Evolutionary conservation across 1,140 invertebrate genomes (phyloP).

Genomic region (Trypoxylus dichotomus): DNA sequence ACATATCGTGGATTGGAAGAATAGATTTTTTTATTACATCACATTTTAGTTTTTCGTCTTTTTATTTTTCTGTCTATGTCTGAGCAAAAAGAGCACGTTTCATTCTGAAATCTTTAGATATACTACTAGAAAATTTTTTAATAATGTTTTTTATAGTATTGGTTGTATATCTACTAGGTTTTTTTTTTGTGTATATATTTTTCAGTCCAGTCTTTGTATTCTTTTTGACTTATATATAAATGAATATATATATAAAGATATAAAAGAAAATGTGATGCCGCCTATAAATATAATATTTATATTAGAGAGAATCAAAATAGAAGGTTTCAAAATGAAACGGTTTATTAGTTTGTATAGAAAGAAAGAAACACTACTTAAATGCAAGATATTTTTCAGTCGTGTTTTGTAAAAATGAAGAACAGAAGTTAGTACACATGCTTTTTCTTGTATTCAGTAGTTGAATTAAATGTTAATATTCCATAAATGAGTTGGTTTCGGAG

Average conservation of each 20-base stretch:
- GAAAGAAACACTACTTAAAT: constrained; percentile 33
- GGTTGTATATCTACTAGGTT: constrained; percentile 20
- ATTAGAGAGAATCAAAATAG: constrained; percentile 30
- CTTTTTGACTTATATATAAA: constrained; percentile 30
- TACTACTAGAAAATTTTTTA: constrained; percentile 13
- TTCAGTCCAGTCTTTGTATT: constrained; percentile 32
- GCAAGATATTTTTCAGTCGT: constrained; percentile 35
- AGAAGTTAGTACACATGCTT: constrained; percentile 38
- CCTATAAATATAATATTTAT: constrained; percentile 26
- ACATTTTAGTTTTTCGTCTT: constrained; percentile 37
- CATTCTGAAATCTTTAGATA: constrained; percentile 32
- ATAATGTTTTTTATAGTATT: constrained; percentile 24
- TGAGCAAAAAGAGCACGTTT: constrained; percentile 24
- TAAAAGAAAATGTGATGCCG: constrained; percentile 31
- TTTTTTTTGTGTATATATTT: constrained; percentile 24
- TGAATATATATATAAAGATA: constrained; percentile 31
- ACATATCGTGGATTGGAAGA: constrained; percentile 49
- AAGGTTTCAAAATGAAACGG: constrained; percentile 38
- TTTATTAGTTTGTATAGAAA: constrained; percentile 37
- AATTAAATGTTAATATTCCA: constrained; percentile 28
- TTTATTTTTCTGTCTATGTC: constrained; percentile 4
- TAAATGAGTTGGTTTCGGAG: constrained; percentile 16
- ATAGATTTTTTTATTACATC: constrained; percentile 43
- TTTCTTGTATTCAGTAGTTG: constrained; percentile 35
- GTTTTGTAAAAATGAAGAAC: constrained; percentile 34